phyloP scores from a whole-genome alignment of 1,140 invertebrate genomes.

The Himalopsyche phryganea region DNA sequence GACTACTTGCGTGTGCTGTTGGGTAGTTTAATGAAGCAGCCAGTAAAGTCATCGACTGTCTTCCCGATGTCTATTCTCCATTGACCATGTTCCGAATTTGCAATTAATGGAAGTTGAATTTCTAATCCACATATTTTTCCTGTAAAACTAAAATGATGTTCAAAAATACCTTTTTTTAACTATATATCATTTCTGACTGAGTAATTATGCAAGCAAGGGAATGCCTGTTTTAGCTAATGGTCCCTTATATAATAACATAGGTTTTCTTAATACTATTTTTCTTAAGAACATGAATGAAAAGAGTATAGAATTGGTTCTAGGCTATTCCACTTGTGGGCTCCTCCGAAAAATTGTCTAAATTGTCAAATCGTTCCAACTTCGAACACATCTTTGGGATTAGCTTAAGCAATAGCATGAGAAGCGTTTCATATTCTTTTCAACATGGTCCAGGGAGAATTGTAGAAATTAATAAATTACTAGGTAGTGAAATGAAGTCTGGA shows the following conservation, averaged over 20 bases:
- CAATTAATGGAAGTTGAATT: conserved; percentile 22
- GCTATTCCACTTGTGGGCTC: not conserved
- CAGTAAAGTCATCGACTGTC: conserved; percentile 22
- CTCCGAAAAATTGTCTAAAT: not conserved
- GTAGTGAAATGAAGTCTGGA: too few species aligned
- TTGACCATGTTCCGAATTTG: conserved; percentile 10
- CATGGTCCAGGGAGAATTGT: too few species aligned
- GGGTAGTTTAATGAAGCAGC: conserved; percentile 21
- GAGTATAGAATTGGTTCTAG: not conserved
- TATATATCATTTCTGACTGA: not conserved
- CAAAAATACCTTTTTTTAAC: not conserved
- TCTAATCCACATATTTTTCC: conserved; percentile 19
- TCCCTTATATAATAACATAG: too few species aligned
- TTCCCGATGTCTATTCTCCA: conserved; percentile 27
- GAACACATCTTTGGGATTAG: too few species aligned
- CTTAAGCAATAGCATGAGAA: too few species aligned
- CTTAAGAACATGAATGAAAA: not conserved
- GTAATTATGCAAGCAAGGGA: not conserved
- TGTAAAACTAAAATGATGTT: conserved; percentile 6
- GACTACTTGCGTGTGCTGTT: not conserved
- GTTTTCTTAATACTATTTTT: too few species aligned
- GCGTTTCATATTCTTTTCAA: too few species aligned
- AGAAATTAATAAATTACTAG: too few species aligned
- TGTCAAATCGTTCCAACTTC: too few species aligned
- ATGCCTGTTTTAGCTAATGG: too few species aligned